phyloP scores from a whole-genome alignment of 2,113 vertebrate species.

The Tetrao urogallus region DNA sequence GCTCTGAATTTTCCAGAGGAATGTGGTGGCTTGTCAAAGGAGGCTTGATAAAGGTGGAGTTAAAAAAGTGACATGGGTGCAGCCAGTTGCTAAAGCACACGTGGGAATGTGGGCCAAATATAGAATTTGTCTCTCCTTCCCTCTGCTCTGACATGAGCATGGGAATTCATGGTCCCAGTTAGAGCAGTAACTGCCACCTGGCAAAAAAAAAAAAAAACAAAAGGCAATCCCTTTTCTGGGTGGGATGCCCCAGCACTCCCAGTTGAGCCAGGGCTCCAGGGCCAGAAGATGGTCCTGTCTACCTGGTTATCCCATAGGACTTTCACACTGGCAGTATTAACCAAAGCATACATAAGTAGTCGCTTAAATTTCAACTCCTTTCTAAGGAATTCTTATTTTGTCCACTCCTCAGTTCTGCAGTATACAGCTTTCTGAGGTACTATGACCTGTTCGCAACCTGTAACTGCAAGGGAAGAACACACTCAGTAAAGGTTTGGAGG shows the following conservation, averaged over 20 bases:
- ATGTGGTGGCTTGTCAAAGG: not conserved
- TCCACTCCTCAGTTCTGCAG: not conserved
- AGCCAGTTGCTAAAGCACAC: not conserved
- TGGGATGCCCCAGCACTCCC: not conserved
- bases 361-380: constrained; percentile 2
- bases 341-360: not conserved
- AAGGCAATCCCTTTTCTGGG: not conserved
- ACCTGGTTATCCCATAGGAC: not conserved
- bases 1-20: not conserved
- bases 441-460: constrained; percentile 42
- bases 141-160: not conserved
- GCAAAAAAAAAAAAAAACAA: not conserved
- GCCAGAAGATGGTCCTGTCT: not conserved
- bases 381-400: not conserved
- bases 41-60: not conserved
- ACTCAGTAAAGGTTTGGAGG: constrained; percentile 16
- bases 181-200: not conserved
- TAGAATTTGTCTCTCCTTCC: not conserved
- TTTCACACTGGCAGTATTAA: not conserved
- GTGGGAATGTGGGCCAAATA: not conserved
- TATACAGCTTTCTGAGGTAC: constrained; percentile 30
- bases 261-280: not conserved
- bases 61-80: not conserved
- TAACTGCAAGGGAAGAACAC: constrained; percentile 11
- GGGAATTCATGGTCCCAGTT: not conserved